Evolutionary conservation across 1,140 invertebrate genomes (phyloP), one percentile per base, ranked within the genome.

Genomic region (Bombus pyrosoma): DNA sequence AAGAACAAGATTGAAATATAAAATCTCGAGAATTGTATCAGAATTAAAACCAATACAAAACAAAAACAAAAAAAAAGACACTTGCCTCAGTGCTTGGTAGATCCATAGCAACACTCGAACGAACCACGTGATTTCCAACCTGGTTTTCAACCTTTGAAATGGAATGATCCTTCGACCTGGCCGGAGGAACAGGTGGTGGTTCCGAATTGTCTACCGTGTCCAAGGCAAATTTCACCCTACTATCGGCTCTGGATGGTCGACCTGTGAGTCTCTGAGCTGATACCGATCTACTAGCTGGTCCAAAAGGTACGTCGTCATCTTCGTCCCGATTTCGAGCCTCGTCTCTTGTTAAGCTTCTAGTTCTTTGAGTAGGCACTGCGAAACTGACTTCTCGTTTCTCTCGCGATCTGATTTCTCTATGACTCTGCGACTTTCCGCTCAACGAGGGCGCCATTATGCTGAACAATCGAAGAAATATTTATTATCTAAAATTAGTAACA

Each of bases 291-390:
- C 92, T 91, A 28, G 83, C 80, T 47, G 90, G 81, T 53, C 77
- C 84, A 8, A 87, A 81, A 9, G 41, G 74, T 66, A 64, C 73
- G 13, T 80, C 80, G 68, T 79, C 57, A 18, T 86, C 74, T 8
- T 76, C 28, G 69, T 87, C 86, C 39, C 91, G 88, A n/a, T 57
- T 86, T 22, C 77, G 85, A 47, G 86, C 89, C 79, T 94, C 94
- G 73, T 94, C 95, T 0, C 94, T 92, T 9, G 94, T 95, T 37
- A 95, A 88, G 79, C 94, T 95, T 87, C 94, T 92, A 4, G 94
- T 95, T 78, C 95, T 92, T 43, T 94, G 93, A 0, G 91, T 71
- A 12, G 94, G 90, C 81, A 93, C 92, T 0, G 80, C 64, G 53
- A 94, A 92, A 83, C 87, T 93, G 3, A 94, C 90, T 68, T 95